phyloP scores from a whole-genome alignment of 2,113 vertebrate genomes.

The Tenrec ecaudatus region DNA sequence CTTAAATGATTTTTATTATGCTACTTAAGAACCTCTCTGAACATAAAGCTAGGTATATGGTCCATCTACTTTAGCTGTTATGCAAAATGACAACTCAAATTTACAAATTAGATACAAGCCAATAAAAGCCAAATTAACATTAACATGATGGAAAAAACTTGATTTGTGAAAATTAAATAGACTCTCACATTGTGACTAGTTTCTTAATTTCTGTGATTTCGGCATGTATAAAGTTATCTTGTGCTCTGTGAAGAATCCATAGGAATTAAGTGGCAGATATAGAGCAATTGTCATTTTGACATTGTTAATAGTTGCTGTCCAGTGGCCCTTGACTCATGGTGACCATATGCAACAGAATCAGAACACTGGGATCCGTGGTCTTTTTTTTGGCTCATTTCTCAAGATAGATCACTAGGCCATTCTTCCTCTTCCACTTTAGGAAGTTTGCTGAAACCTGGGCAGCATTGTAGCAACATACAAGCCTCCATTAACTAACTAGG shows the following conservation, averaged over 20 bases:
- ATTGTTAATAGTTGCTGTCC: not conserved
- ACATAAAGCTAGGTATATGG: not conserved
- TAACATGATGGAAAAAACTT: not conserved
- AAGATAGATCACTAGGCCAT: not conserved
- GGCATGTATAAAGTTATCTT: not conserved
- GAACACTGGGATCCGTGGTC: not conserved
- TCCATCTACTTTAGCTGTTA: slow-evolving; percentile 1
- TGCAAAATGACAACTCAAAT: not conserved
- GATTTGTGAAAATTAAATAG: slow-evolving; percentile 29
- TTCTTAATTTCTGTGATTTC: not conserved
- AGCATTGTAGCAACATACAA: not conserved
- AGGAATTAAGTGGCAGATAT: not conserved
- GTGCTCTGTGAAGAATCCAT: not conserved
- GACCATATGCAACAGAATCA: not conserved
- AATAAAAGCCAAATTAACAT: slow-evolving; percentile 34
- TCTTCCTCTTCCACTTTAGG: not conserved
- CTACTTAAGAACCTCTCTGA: slow-evolving; percentile 39
- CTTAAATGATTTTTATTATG: slow-evolving; percentile 23
- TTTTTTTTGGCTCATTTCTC: not conserved
- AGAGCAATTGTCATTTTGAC: not conserved
- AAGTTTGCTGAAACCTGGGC: not conserved
- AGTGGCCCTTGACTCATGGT: not conserved
- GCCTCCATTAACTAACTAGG: not conserved
- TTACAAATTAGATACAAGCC: slow-evolving; percentile 2
- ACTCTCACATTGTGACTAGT: not conserved